Evolutionary conservation across 2,113 vertebrate species (phyloP).

Genomic region (Centropus unirufus): DNA sequence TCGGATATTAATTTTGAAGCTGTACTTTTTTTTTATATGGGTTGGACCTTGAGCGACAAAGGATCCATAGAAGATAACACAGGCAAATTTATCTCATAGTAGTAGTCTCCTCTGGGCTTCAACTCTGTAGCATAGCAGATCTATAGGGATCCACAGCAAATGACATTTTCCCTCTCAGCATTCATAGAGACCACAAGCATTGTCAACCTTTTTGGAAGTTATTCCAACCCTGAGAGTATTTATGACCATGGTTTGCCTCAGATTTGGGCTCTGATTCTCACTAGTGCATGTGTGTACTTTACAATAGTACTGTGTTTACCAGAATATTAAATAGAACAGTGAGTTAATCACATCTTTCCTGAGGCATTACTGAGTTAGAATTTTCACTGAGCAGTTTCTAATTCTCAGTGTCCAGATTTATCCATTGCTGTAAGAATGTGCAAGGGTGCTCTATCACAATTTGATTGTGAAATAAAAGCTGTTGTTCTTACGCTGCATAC

Average conservation of each 20-base stretch:
- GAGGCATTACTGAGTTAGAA: neutral
- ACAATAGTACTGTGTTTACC: neutral
- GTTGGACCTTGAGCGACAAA: neutral
- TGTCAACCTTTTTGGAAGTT: neutral
- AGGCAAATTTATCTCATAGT: neutral
- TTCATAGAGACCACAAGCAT: neutral
- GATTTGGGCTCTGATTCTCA: neutral
- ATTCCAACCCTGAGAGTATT: neutral
- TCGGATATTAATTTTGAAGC: neutral
- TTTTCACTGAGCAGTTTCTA: neutral
- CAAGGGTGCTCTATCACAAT: neutral
- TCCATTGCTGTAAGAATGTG: neutral
- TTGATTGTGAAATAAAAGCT: neutral
- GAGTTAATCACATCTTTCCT: neutral
- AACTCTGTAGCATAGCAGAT: neutral
- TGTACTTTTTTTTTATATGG: neutral
- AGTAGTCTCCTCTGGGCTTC: neutral
- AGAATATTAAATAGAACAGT: neutral
- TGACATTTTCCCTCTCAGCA: neutral
- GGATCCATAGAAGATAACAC: neutral
- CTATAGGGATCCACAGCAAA: neutral
- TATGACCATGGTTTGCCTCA: neutral
- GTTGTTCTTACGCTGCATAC: neutral
- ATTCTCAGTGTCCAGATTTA: neutral
- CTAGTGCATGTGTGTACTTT: neutral